A percentile compares a stretch with the other conserved stretches of the same genome.
Evolutionary conservation across 2,888 invertebrate genomes (phyloP).

Genomic region (Sclerodermus sp.): DNA sequence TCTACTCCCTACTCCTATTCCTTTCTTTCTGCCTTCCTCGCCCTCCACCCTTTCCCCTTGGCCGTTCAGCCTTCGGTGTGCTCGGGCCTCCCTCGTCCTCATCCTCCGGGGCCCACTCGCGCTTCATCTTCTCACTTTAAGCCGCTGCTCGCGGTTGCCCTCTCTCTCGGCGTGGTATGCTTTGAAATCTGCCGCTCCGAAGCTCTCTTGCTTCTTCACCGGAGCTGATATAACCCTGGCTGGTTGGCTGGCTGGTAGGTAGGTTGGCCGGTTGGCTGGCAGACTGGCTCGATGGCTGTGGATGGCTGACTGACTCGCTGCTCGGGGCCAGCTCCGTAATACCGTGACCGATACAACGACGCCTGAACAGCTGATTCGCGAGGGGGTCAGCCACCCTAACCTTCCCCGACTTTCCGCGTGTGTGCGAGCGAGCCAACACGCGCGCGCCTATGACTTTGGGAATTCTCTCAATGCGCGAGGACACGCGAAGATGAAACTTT

Average conservation of each 20-base stretch:
- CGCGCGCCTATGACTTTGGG: too few species aligned
- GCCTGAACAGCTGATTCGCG: constrained; percentile 42
- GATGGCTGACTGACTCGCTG: neutral
- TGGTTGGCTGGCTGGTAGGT: constrained; percentile 7
- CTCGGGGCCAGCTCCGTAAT: neutral
- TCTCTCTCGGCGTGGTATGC: constrained; percentile 34
- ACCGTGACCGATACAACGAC: constrained; percentile 15
- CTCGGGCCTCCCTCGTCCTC: too few species aligned
- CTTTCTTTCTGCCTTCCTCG: constrained; percentile 19
- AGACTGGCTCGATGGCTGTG: constrained; percentile 10
- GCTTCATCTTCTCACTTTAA: neutral
- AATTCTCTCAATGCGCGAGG: too few species aligned
- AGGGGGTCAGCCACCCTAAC: constrained; percentile 39
- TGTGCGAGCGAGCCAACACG: too few species aligned
- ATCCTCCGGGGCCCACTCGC: neutral
- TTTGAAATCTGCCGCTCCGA: constrained; percentile 37
- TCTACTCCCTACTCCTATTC: constrained; percentile 27
- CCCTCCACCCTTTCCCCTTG: constrained; percentile 8
- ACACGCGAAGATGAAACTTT: too few species aligned
- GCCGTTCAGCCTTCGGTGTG: neutral
- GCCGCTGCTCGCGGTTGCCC: neutral
- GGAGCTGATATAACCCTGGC: neutral
- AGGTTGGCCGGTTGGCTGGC: constrained; percentile 16
- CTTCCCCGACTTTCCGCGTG: neutral
- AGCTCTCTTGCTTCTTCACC: constrained; percentile 13